phyloP scores from a whole-genome alignment of 2,113 vertebrate genomes.

The Fulmarus glacialis region DNA sequence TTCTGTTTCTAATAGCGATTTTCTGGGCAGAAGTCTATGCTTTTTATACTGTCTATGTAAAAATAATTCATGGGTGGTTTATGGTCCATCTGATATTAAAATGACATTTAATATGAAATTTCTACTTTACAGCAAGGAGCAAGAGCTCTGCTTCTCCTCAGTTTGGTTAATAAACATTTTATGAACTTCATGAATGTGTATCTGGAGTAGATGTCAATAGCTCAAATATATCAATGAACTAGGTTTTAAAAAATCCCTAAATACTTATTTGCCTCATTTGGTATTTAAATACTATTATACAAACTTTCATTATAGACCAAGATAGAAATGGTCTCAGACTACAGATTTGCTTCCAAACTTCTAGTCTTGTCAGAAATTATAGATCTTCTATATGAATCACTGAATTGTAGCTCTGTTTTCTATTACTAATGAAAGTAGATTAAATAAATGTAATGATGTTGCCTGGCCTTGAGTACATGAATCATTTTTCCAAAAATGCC shows the following conservation, averaged over 20 bases:
- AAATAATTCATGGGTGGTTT: not conserved
- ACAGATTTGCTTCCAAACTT: not conserved
- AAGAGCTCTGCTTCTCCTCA: not conserved
- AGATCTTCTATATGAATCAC: not conserved
- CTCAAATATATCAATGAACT: not conserved
- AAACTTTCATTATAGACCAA: not conserved
- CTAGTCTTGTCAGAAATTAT: not conserved
- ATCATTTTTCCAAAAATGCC: not conserved
- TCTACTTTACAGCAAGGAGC: not conserved
- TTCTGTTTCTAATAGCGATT: not conserved
- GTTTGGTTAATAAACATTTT: conserved; percentile 22
- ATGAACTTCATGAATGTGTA: conserved; percentile 1
- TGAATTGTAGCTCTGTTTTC: not conserved
- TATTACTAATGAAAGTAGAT: not conserved
- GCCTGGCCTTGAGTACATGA: not conserved
- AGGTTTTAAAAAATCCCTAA: not conserved
- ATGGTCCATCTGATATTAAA: not conserved
- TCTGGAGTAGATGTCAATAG: not conserved
- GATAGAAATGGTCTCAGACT: not conserved
- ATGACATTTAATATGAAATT: not conserved
- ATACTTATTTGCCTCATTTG: not conserved
- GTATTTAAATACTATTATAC: not conserved
- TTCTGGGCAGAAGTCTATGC: not conserved
- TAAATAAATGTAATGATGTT: not conserved
- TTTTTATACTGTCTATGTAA: not conserved